phyloP scores from a whole-genome alignment of 2,113 vertebrate genomes.

The Apteryx owenii region DNA sequence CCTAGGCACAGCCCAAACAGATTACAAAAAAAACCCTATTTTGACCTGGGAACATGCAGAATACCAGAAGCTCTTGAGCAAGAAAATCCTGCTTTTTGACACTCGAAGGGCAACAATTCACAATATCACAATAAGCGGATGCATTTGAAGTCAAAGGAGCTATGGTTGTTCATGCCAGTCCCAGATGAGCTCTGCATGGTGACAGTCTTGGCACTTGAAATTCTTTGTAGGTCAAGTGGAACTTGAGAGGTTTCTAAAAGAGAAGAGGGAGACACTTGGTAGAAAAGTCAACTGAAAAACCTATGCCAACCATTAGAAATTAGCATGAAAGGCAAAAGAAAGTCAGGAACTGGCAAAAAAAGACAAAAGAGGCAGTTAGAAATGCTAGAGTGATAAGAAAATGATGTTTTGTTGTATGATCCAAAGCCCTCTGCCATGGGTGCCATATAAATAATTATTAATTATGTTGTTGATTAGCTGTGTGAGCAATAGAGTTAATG shows the following conservation, averaged over 20 bases:
- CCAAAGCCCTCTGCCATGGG: slow-evolving; percentile 25
- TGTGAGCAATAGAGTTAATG: slow-evolving; percentile 65
- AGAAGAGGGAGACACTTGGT: neutral
- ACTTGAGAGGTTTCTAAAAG: neutral
- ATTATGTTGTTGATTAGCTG: slow-evolving; percentile 67
- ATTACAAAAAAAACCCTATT: neutral
- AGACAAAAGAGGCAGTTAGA: neutral
- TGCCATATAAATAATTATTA: slow-evolving; percentile 69
- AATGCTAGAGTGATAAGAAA: slow-evolving; percentile 21
- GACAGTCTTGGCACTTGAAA: neutral
- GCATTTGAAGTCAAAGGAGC: neutral
- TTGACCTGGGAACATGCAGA: neutral
- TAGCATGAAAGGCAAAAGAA: neutral
- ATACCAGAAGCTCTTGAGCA: neutral
- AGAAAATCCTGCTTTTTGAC: neutral
- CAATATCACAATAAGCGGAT: neutral
- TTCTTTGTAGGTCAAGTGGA: neutral
- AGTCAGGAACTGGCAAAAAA: neutral
- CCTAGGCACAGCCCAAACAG: neutral
- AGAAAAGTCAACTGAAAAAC: neutral
- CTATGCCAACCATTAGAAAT: neutral
- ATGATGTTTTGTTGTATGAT: slow-evolving; percentile 25
- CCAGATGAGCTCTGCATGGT: neutral
- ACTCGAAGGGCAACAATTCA: neutral
- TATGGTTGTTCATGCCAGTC: neutral